phyloP scores from a whole-genome alignment of 2,797 vertebrate genomes.

The Melanotaenia trifasciata region DNA sequence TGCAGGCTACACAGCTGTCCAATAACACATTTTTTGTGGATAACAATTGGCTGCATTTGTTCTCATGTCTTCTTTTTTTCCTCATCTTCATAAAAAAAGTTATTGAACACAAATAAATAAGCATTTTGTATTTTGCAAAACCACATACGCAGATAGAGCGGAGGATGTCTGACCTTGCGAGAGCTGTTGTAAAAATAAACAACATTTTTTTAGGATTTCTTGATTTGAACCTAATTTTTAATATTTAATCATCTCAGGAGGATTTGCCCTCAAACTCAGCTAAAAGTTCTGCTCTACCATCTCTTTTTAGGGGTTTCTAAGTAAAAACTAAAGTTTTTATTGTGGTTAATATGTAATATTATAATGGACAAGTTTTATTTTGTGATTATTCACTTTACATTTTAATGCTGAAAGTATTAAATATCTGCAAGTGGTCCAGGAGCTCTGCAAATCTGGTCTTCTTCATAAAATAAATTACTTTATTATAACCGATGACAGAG shows the following conservation, averaged over 20 bases:
- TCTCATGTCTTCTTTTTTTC: not conserved
- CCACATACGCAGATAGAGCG: not conserved
- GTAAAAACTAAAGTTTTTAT: not conserved
- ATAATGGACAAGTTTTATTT: no score
- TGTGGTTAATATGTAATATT: not conserved
- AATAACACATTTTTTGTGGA: constrained; percentile 45
- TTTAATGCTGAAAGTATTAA: not conserved
- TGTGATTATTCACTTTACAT: no score
- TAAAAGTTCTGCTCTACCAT: not conserved
- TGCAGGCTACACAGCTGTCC: constrained; percentile 41
- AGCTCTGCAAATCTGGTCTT: not conserved
- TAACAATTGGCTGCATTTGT: constrained; percentile 34
- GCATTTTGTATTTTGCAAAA: not conserved
- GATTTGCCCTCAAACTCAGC: not conserved
- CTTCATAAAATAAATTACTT: not conserved
- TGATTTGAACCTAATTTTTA: constrained; percentile 9
- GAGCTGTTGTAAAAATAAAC: not conserved
- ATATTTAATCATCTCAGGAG: constrained; percentile 16
- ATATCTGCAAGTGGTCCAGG: not conserved
- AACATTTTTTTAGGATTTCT: not conserved
- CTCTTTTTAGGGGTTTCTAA: not conserved
- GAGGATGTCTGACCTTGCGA: constrained; percentile 4
- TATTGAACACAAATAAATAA: constrained; percentile 16
- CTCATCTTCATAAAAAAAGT: constrained; percentile 21
- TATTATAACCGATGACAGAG: no score